Evolutionary conservation across 2,797 vertebrate species (phyloP).

Genomic region (Chiroxiphia lanceolata): DNA sequence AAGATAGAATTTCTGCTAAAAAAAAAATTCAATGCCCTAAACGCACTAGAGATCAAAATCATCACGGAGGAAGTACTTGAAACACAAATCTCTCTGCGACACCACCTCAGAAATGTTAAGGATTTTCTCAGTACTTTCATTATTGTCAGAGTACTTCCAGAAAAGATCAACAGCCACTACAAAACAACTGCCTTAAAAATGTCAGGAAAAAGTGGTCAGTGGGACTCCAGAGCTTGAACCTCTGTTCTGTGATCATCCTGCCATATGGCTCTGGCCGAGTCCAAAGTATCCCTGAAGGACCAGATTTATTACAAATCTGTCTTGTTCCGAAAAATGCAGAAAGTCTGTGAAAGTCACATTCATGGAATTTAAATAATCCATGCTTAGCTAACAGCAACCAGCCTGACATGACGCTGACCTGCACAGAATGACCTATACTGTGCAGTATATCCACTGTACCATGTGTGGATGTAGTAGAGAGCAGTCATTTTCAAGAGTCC

Average conservation of each 20-base stretch:
- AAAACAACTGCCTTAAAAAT: not conserved
- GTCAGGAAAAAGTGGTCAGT: not conserved
- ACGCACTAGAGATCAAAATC: not conserved
- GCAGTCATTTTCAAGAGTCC: not conserved
- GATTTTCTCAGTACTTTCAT: not conserved
- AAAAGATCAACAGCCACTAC: not conserved
- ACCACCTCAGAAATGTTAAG: not conserved
- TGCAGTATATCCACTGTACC: fast-evolving
- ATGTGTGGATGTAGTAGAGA: fast-evolving
- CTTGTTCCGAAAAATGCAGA: not conserved
- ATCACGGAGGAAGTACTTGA: not conserved
- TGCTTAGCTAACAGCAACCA: not conserved
- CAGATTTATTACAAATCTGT: not conserved
- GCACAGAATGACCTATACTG: not conserved
- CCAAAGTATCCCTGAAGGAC: not conserved
- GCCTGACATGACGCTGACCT: not conserved
- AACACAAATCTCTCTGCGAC: not conserved
- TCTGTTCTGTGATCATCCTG: not conserved
- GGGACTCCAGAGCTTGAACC: not conserved
- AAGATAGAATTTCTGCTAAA: not conserved
- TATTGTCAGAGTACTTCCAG: not conserved
- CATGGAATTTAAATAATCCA: not conserved
- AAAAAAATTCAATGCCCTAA: not conserved
- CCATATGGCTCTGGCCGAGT: not conserved
- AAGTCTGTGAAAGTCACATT: not conserved